A percentile compares a stretch with the other conserved stretches of the same genome.
These are phyloP conservation scores for Drosophila serrata DNA, from an alignment of 1,140 invertebrate genomes.

Conservation along the genomic window DNA sequence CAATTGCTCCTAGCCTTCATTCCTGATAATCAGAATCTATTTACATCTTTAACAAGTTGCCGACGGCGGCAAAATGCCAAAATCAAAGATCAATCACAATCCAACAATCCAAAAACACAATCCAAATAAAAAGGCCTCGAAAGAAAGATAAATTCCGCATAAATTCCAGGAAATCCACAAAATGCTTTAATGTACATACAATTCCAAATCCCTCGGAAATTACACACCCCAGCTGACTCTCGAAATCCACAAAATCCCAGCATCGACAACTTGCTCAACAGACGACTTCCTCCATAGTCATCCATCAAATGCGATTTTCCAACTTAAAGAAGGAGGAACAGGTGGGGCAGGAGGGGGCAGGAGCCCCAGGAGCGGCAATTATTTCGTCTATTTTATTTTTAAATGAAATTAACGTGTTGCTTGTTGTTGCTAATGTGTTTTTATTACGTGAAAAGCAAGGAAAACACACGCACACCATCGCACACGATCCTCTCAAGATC, in stretches of 20 bases:
- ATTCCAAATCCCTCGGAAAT: conserved; percentile 23
- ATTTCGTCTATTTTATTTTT: conserved; percentile 82
- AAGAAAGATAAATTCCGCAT: conserved; percentile 61
- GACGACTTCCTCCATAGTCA: conserved; percentile 57
- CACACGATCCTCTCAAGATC: conserved; percentile 63
- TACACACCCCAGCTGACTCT: conserved; percentile 47
- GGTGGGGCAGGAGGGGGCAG: too few species aligned
- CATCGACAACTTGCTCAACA: conserved; percentile 55
- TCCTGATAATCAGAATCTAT: conserved; percentile 24
- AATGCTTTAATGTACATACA: conserved; percentile 53
- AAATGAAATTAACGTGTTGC: conserved; percentile 69
- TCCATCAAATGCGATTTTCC: conserved; percentile 76
- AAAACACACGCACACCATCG: conserved; percentile 51
- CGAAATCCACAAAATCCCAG: conserved; percentile 47
- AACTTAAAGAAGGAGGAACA: too few species aligned
- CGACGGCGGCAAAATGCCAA: conserved; percentile 59
- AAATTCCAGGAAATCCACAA: conserved; percentile 81
- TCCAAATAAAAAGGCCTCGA: conserved; percentile 6
- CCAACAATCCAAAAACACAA: conserved; percentile 25
- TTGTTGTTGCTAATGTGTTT: conserved; percentile 72
- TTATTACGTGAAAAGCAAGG: conserved; percentile 69
- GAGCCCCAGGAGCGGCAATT: conserved; percentile 61
- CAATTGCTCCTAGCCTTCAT: neutral
- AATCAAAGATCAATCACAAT: conserved; percentile 78
- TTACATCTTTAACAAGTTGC: conserved; percentile 42